phyloP scores from a whole-genome alignment of 2,113 vertebrate genomes.

The Speoplatyrhinus poulsoni region DNA sequence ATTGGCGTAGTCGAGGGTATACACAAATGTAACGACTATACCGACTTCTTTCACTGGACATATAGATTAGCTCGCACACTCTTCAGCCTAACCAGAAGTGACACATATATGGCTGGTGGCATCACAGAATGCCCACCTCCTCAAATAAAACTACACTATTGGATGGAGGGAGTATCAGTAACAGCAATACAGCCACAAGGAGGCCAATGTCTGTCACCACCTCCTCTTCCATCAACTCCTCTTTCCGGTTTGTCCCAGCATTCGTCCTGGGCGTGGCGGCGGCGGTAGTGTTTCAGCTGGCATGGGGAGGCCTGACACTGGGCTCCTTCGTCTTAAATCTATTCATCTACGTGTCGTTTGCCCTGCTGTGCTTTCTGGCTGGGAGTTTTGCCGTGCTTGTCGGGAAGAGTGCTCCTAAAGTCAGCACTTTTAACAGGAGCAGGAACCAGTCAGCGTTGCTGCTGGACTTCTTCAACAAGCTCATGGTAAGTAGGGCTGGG shows the following conservation, averaged over 20 bases:
- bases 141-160: constrained; percentile 46
- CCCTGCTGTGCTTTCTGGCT: constrained; percentile 75
- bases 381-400: constrained; percentile 74
- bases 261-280: constrained; percentile 72
- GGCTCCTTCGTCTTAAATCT: constrained; percentile 79
- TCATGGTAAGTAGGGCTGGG: constrained; percentile 82
- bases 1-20: constrained; percentile 46
- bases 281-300: constrained; percentile 72
- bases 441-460: constrained; percentile 52
- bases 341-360: constrained; percentile 78
- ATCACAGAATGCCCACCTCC: constrained; percentile 67
- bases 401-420: constrained; percentile 73
- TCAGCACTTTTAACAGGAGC: constrained; percentile 64
- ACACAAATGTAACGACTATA: constrained; percentile 28
- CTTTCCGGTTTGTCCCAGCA: constrained; percentile 68
- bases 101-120: constrained; percentile 71
- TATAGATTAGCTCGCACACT: constrained; percentile 23
- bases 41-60: constrained; percentile 26
- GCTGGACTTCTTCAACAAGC: constrained; percentile 69
- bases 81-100: constrained; percentile 38
- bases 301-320: constrained; percentile 73
- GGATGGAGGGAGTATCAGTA: constrained; percentile 67
- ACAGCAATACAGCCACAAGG: constrained; percentile 42
- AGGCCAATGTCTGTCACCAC: constrained; percentile 56
- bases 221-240: constrained; percentile 33